These are phyloP conservation scores for Tetragnatha versicolor DNA, from an alignment of 1,140 invertebrate genomes.

Conservation along the genomic window DNA sequence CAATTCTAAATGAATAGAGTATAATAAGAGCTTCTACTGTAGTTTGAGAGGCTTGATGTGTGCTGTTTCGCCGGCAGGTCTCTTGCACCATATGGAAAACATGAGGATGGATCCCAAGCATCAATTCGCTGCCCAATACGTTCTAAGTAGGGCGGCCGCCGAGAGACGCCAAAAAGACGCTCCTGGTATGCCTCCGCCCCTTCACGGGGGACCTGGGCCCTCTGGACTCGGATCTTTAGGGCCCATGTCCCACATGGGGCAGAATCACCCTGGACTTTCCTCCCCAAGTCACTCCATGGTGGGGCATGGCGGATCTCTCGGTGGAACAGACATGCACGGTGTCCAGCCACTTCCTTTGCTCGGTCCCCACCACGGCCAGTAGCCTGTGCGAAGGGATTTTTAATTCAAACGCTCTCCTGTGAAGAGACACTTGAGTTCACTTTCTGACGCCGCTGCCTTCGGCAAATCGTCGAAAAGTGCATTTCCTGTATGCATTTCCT, in stretches of 20 bases:
- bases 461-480: conserved; percentile 49
- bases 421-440: conserved; percentile 31
- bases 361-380: conserved; percentile 54
- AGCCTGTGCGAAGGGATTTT: conserved; percentile 54
- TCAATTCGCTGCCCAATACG: conserved; percentile 93
- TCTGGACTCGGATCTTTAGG: conserved; percentile 55
- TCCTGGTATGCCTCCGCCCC: conserved; percentile 50
- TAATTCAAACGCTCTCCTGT: conserved; percentile 37
- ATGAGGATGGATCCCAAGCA: conserved; percentile 97
- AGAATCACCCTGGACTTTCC: conserved; percentile 55
- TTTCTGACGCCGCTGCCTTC: background rate
- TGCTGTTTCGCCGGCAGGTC: conserved; percentile 74
- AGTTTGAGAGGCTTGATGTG: no score
- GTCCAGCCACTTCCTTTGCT: conserved; percentile 56
- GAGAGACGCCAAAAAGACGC: conserved; percentile 82
- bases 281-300: conserved; percentile 55
- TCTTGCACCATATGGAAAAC: conserved; percentile 92
- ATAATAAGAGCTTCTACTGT: no score
- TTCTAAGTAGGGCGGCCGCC: conserved; percentile 86
- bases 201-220: conserved; percentile 54
- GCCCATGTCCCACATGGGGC: conserved; percentile 54
- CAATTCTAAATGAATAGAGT: no score
- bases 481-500: conserved; percentile 16
- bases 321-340: conserved; percentile 54
- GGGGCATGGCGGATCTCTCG: conserved; percentile 51